Percentiles rank a stretch among this genome's conserved stretches.
These are phyloP conservation scores for Diadegma fenestrale DNA, from an alignment of 2,888 invertebrate genomes.

Conservation along the genomic window DNA sequence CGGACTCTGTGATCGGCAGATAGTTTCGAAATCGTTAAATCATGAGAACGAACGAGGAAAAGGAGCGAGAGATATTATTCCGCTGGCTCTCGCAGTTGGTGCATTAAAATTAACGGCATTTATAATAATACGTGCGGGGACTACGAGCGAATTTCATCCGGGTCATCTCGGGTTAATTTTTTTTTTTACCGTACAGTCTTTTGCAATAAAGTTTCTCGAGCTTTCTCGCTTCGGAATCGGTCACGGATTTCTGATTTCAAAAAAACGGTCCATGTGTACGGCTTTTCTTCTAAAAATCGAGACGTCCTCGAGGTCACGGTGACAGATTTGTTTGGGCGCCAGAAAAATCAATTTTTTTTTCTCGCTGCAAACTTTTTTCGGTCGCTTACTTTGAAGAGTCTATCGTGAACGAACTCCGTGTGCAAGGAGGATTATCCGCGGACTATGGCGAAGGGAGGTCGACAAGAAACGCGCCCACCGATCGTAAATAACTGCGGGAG, in stretches of 20 bases:
- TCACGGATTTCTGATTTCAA: neutral
- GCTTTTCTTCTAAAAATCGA: no score
- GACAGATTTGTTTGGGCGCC: neutral
- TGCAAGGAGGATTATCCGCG: neutral
- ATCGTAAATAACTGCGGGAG: conserved; percentile 79
- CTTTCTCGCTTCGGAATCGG: neutral
- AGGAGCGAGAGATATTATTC: conserved; percentile 34
- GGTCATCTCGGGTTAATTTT: conserved; percentile 36
- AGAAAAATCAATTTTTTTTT: neutral
- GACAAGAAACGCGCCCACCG: conserved; percentile 70
- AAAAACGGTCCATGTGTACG: neutral
- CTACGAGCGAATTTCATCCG: conserved; percentile 27
- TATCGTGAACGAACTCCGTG: neutral
- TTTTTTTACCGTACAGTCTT: neutral
- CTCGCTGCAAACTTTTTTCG: neutral
- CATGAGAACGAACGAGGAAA: conserved; percentile 19
- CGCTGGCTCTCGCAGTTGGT: conserved; percentile 35
- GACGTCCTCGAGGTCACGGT: no score
- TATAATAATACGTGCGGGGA: conserved; percentile 52
- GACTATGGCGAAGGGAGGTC: conserved; percentile 50
- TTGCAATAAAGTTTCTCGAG: neutral
- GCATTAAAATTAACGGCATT: conserved; percentile 62
- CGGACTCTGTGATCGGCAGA: conserved; percentile 60
- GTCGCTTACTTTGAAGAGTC: neutral
- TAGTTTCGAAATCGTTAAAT: conserved; percentile 65